Base-by-base conservation (phyloP, 2,888 invertebrate genomes). In the Cynaeus angustus region DNA sequence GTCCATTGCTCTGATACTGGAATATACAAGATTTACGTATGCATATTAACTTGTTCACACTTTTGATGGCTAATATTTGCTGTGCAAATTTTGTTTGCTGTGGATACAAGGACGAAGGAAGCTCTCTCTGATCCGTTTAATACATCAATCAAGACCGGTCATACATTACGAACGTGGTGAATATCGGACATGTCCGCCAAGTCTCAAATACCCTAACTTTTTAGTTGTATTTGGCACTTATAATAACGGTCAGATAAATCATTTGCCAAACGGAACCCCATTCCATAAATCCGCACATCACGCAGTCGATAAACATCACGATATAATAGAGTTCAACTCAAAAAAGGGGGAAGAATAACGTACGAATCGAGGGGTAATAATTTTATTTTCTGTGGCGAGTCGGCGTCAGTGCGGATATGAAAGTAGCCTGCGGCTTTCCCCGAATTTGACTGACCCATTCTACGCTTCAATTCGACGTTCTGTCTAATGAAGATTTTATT, bases 111-210 rank as follows among this genome's bases (percentile, higher is more conserved):
- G 69, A 28, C 61, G 62, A 72, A 69, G 68, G 66, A 68, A 55
- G 46, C 69, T 71, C 68, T 68, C 69, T 71, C 68, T 68, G 68
- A 72, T 69, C 68, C 66, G 61, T 72, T 68, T 76, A 78, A 76
- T 78, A 74, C 80, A 81, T 81, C 80, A 80, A 80, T 81, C 80
- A 81, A 77, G 72, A 74, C 75, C 77, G 77, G 78, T 78, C 79
- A 73, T 74, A 74, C 74, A 78, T 76, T 79, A 77, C 77, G 75
- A 77, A 77, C 77, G 78, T 75, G 76, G 72, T 73, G 72, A 68
- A 71, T 72, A 66, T 71, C 71, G 65, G 73, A 74, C 73, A 68
- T 66, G 55, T 62, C 67, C 65, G 37, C 56, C 66, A 64, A 62
- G 33, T 50, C 64, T 41, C 50, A 58, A 62, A 64, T 62, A 50